A percentile compares a stretch with the other conserved stretches of the same genome.
Evolutionary conservation across 1,140 invertebrate genomes (phyloP).

Genomic region (Ladona fulva): DNA sequence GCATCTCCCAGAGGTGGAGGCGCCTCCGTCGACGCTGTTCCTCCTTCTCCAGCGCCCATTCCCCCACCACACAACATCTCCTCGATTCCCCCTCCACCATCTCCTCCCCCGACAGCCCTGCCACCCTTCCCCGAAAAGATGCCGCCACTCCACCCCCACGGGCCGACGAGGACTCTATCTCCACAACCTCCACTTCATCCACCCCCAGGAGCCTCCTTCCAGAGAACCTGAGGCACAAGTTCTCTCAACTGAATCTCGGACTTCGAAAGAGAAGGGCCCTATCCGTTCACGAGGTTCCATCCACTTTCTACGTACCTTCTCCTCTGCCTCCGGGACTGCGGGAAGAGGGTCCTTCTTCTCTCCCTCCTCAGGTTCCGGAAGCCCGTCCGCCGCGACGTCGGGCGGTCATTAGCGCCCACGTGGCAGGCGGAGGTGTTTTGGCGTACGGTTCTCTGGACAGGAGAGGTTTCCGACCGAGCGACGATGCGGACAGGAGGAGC

Average conservation of each 20-base stretch:
- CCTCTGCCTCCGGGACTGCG: slow-evolving; percentile 31
- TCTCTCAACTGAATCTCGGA: slow-evolving; percentile 56
- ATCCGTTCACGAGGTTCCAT: slow-evolving; percentile 52
- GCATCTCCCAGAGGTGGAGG: slow-evolving; percentile 61
- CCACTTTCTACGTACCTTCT: slow-evolving; percentile 59
- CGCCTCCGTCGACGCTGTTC: slow-evolving; percentile 57
- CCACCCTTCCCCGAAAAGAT: slow-evolving; percentile 22
- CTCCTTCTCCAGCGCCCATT: slow-evolving; percentile 25
- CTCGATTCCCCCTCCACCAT: not conserved
- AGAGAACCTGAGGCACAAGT: slow-evolving; percentile 45
- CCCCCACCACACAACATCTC: slow-evolving; percentile 13
- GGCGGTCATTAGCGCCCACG: slow-evolving; percentile 18
- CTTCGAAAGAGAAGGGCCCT: slow-evolving; percentile 50
- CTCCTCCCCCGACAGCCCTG: slow-evolving; percentile 30
- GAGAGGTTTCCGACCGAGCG: slow-evolving; percentile 24
- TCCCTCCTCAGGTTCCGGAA: slow-evolving; percentile 25
- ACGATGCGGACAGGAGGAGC: slow-evolving; percentile 23
- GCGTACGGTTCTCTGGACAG: slow-evolving; percentile 18
- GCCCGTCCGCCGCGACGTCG: slow-evolving; percentile 13
- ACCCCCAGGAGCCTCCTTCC: slow-evolving; percentile 32
- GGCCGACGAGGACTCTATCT: not conserved
- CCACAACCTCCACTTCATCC: not conserved
- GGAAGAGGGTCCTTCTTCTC: slow-evolving; percentile 26
- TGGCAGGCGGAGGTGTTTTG: not conserved
- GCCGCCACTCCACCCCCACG: not conserved